Evolutionary conservation across 35 echinoderm and acorn worm genomes (phyloP), one percentile per base, ranked within the genome.

Genomic region (Ophiothrix spiculata): DNA sequence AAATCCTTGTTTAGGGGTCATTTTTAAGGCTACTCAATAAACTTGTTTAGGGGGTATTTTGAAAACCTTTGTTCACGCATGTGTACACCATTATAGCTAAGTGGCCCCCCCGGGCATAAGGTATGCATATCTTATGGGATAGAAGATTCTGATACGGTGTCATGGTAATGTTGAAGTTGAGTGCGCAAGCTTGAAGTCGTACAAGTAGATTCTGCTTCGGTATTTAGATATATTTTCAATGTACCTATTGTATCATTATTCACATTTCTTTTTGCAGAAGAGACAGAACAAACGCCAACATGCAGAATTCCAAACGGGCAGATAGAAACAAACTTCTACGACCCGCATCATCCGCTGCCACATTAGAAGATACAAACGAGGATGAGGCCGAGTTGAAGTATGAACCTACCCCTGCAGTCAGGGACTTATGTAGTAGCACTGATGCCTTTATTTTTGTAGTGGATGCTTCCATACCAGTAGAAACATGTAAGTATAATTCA

Each of bases 371-470:
- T 28, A 21, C 35, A 3, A 37, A 81, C 15, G 77, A 54, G 28
- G 83, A 80, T 36, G 64, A 83, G 1, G 86, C 74, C 39, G 83
- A 32, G 15, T 25, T 75, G 37, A 76, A 77, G 1, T 97, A 81
- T 87, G 91, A 97, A 84, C 87, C 88, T 4, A 90, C 64, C 12
- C 36, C 85, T 32, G 77, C 88, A 34, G 86, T 97, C 23, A 93
- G 84, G 39, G 81, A 87, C 29, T 88, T 97, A 23, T 93, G 91
- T 64, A 29, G 64, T 16, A 90, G 74, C 33, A 88, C 93, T 0
- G 91, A 90, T 85, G 95, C 87, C 0, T 97, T 97, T 39, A 88
- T 97, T 32, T 97, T 90, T 90, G 88, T 97, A n/a, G 91, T 97
- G 32, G 88, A 97, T 40, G 84, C 95, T 38, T 87, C 85, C 31